Percentiles rank a stretch among this genome's conserved stretches.
These are phyloP conservation scores for Pogonomyrmex barbatus DNA, from an alignment of 1,140 invertebrate genomes.

Conservation along the genomic window DNA sequence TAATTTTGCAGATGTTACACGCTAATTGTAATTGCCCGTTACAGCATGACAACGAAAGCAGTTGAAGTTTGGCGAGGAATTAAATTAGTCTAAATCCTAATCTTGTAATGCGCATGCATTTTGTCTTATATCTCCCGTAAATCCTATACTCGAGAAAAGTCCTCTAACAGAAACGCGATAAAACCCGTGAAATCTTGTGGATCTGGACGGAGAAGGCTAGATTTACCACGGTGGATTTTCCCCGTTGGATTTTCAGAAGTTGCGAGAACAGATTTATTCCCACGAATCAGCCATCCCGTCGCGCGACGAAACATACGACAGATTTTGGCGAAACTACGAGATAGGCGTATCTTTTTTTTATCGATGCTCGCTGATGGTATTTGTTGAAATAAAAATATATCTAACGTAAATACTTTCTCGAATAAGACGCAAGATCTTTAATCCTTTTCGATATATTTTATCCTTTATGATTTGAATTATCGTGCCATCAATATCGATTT, in stretches of 20 bases:
- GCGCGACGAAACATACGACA: conserved; percentile 67
- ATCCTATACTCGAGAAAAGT: conserved; percentile 52
- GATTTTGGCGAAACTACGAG: conserved; percentile 33
- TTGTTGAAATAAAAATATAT: background rate
- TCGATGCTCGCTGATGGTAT: background rate
- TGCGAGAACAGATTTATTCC: conserved; percentile 65
- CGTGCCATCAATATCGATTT: background rate
- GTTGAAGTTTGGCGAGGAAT: background rate
- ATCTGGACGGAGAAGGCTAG: conserved; percentile 61
- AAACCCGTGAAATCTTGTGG: conserved; percentile 47
- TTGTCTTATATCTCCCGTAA: conserved; percentile 33
- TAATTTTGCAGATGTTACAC: background rate
- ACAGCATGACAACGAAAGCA: background rate
- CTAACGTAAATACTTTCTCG: background rate
- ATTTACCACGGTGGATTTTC: conserved; percentile 60
- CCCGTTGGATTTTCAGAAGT: conserved; percentile 61
- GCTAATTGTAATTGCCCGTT: background rate
- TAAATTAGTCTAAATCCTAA: conserved; percentile 39
- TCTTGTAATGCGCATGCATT: conserved; percentile 43
- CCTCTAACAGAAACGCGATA: conserved; percentile 59
- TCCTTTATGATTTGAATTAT: background rate
- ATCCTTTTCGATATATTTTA: background rate
- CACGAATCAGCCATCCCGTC: conserved; percentile 59
- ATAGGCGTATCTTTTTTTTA: conserved; percentile 12
- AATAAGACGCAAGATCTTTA: background rate